A percentile compares a stretch with the other conserved stretches of the same genome.
Conservation (phyloP, 2,888 invertebrate species). For the Erebia aethiops region DNA sequence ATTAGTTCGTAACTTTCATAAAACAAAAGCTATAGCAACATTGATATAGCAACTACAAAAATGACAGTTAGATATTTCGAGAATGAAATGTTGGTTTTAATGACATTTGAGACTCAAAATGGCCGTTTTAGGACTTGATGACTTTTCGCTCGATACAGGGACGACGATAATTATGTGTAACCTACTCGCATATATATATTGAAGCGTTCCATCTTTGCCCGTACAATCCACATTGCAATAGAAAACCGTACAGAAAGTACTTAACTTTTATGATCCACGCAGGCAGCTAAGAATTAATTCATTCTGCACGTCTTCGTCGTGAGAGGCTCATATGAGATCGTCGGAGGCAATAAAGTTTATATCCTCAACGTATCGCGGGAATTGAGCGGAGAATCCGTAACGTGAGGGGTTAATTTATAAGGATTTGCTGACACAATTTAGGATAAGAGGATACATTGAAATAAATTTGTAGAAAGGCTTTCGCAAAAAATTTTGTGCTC, state of each 20-base stretch:
- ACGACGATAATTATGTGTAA: no score
- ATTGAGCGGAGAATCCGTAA: slow-evolving; percentile 15
- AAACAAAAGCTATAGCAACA: no score
- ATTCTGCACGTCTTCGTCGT: slow-evolving; percentile 12
- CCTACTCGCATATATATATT: no score
- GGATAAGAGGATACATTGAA: neutral
- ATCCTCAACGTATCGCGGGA: slow-evolving; percentile 18
- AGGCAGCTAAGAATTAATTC: slow-evolving; percentile 24
- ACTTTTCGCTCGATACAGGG: no score
- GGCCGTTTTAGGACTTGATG: no score
- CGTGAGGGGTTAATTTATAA: slow-evolving; percentile 3
- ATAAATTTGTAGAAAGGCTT: no score
- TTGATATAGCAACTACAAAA: no score
- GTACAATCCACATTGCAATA: neutral
- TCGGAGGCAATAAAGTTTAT: slow-evolving; percentile 29
- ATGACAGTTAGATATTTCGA: no score
- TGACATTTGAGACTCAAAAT: no score
- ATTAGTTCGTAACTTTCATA: no score
- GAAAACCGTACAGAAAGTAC: neutral
- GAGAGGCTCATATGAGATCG: neutral
- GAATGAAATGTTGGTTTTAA: no score
- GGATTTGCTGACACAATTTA: slow-evolving; percentile 14
- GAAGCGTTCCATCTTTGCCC: neutral
- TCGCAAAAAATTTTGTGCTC: no score
- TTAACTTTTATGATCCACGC: slow-evolving; percentile 24